These are phyloP conservation scores for Periplaneta americana DNA, from an alignment of 1,140 invertebrate species.

Conservation along the genomic window DNA sequence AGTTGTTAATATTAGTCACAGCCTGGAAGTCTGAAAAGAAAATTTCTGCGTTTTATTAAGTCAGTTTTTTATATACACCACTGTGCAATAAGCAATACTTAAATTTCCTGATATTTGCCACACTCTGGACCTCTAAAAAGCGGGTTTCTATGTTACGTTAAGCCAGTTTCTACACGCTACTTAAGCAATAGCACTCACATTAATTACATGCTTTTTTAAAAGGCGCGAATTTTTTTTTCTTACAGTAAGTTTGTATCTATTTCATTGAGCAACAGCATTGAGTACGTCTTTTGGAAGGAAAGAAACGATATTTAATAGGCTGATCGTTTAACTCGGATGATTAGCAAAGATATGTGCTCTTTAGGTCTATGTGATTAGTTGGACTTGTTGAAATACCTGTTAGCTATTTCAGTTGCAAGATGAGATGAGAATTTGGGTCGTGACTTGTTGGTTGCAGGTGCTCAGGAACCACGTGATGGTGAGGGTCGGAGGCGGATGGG, in stretches of 20 bases:
- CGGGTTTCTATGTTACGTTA: too few species aligned
- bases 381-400: not conserved
- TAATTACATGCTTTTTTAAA: not conserved
- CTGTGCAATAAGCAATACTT: too few species aligned
- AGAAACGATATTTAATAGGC: too few species aligned
- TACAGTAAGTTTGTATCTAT: not conserved
- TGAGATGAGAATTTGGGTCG: not conserved
- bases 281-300: not conserved
- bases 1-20: too few species aligned
- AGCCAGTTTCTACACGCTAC: too few species aligned
- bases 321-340: too few species aligned
- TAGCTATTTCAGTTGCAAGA: not conserved
- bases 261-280: not conserved
- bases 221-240: not conserved
- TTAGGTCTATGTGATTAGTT: not conserved
- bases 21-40: too few species aligned
- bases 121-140: too few species aligned
- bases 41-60: too few species aligned
- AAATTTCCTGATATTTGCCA: too few species aligned
- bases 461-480: slow-evolving; percentile 97
- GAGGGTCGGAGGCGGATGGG: slow-evolving; percentile 94
- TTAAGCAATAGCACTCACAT: not conserved
- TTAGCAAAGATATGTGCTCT: too few species aligned
- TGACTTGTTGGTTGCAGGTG: slow-evolving; percentile 55
- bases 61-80: too few species aligned